Evolutionary conservation across 2,113 vertebrate species (phyloP), one percentile per base, ranked within the genome.

Genomic region (Salminus brasiliensis): DNA sequence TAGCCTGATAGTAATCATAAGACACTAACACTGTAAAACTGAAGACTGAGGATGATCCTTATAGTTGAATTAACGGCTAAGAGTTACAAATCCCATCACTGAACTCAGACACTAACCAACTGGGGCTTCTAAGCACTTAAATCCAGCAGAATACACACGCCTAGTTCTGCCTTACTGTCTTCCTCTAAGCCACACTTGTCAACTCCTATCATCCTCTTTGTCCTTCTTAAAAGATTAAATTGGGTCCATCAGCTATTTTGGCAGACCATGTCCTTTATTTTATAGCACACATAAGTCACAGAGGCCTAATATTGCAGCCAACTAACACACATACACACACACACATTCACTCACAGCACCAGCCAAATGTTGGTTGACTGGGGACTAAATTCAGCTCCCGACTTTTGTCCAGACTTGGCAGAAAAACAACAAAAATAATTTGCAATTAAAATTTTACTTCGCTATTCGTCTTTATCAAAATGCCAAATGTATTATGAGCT

Each of bases 221-320:
- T 71, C 76, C 32, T 30, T 53, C 34, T 43, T 62, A 16, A 52
- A 52, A 78, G 67, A 70, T 49, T 47, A 62, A 72, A 79, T 27
- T 52, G 9, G n/a, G 13, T 45, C 47, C 43, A 70, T 78, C 66
- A 25, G 15, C 69, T 66, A 25, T 79, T 62, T 60, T 72, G 55
- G 62, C 59, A 72, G 53, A 73, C 29, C 71, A 32, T 59, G 71
- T 73, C 62, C 34, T 73, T 73, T 15, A 73, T 72, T 34, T 63
- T 52, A 65, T 53, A 72, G 32, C 29, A 36, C 69, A 12, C 30
- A 1, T 62, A 68, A 72, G 32, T 71, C 76, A 70, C 36, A 29
- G 27, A 36, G 60, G 68, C 69, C 43, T 29, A 36, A 11, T 25
- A 27, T 11, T 36, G 30, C 27, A 59, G 62, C 29, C 34, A 59